These are phyloP conservation scores for Cacatua alba DNA, from an alignment of 2,113 vertebrate genomes.

Conservation along the genomic window DNA sequence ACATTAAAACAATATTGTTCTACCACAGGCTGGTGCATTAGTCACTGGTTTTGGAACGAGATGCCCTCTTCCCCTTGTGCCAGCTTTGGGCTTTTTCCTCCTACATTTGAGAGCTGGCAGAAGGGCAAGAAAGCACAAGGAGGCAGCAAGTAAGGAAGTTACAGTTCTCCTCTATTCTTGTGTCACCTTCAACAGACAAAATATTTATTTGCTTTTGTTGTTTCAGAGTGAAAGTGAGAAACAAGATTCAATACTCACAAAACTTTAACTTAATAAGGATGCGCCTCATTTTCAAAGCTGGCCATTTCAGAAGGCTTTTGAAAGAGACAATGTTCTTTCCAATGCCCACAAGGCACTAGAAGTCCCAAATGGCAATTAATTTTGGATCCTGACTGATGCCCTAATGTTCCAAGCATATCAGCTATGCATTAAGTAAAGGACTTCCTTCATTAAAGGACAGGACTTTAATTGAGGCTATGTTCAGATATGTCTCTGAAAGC, in stretches of 20 bases:
- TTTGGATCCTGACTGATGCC: slow-evolving; percentile 41
- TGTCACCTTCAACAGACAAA: not conserved
- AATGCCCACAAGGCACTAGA: not conserved
- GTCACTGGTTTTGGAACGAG: not conserved
- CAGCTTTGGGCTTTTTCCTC: not conserved
- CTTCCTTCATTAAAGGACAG: slow-evolving; percentile 42
- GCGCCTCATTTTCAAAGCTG: not conserved
- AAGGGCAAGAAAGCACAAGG: not conserved
- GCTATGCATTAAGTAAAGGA: not conserved
- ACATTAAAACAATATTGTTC: not conserved
- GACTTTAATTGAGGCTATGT: slow-evolving; percentile 49
- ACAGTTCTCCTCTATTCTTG: not conserved
- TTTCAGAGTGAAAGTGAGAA: not conserved
- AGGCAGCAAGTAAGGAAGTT: not conserved
- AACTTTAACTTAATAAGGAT: not conserved
- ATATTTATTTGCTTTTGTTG: not conserved
- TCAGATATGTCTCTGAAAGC: slow-evolving; percentile 18
- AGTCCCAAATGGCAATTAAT: slow-evolving; percentile 31
- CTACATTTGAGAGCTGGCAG: not conserved
- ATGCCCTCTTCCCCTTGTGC: not conserved
- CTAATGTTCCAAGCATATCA: not conserved
- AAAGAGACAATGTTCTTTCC: slow-evolving; percentile 19
- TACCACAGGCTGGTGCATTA: not conserved
- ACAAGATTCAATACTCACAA: not conserved
- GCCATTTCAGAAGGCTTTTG: slow-evolving; percentile 14